Evolutionary conservation across 2,888 invertebrate genomes (phyloP).

Genomic region (Drosophila peninsularis): DNA sequence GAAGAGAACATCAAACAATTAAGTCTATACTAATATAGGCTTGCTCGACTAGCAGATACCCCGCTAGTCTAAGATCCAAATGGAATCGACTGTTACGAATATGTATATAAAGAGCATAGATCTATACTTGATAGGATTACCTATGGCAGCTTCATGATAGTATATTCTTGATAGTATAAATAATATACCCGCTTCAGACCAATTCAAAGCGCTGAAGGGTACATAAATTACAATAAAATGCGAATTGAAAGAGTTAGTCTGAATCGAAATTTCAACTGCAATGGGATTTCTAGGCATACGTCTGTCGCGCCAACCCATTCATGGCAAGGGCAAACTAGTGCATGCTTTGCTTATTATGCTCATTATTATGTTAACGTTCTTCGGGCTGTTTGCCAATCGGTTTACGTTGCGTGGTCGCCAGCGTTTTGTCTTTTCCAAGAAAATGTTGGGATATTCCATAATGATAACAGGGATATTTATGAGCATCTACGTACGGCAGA

Average conservation of each 20-base stretch:
- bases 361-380: conserved; percentile 50
- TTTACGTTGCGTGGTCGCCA: conserved; percentile 42
- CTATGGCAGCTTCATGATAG: no score
- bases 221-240: conserved; percentile 5
- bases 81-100: no score
- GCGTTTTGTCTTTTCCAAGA: conserved; percentile 59
- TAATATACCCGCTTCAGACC: no score
- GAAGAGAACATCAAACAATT: conserved; percentile 20
- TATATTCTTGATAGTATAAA: no score
- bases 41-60: background rate
- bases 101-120: no score
- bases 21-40: background rate
- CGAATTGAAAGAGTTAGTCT: conserved; percentile 20
- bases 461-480: conserved; percentile 55
- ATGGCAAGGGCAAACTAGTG: conserved; percentile 37
- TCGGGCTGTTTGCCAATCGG: conserved; percentile 63
- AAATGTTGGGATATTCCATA: conserved; percentile 62
- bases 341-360: conserved; percentile 43
- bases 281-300: conserved; percentile 47
- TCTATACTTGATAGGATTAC: no score
- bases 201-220: background rate
- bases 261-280: background rate
- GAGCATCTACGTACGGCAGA: conserved; percentile 60
- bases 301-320: conserved; percentile 35
- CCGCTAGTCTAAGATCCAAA: no score